phyloP scores from a whole-genome alignment of 2,888 invertebrate species.

The Phytoseiulus persimilis region DNA sequence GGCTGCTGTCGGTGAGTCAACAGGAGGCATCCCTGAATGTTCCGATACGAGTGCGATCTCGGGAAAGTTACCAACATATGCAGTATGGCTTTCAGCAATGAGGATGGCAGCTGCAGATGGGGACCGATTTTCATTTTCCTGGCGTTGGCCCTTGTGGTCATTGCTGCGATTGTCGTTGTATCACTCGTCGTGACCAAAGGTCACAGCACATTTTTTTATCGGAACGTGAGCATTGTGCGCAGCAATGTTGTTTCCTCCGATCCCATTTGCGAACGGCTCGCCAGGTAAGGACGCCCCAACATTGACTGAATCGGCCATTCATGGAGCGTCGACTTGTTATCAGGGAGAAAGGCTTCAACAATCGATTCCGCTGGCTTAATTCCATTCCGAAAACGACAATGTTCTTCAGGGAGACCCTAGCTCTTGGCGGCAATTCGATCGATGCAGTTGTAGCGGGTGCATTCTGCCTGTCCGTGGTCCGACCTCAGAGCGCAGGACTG shows the following conservation, averaged over 20 bases:
- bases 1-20: conserved; percentile 27
- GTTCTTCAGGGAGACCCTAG: neutral
- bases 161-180: neutral
- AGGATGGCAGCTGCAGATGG: conserved; percentile 10
- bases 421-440: conserved; percentile 11
- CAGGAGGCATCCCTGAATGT: neutral
- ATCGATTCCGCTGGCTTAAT: neutral
- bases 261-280: neutral
- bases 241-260: neutral
- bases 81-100: neutral
- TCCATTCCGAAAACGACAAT: neutral
- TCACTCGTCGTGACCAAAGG: neutral
- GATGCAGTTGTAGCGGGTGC: conserved; percentile 6
- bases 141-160: neutral
- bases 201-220: neutral
- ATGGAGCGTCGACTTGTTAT: neutral
- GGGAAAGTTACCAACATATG: neutral
- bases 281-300: neutral
- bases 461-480: conserved; percentile 18
- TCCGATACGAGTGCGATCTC: neutral
- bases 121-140: neutral
- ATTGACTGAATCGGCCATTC: neutral
- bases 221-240: neutral
- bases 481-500: conserved; percentile 13
- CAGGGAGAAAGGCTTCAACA: too few species aligned